Evolutionary conservation across 1,140 invertebrate species (phyloP).

Genomic region (Pygmarrhopalites habei): DNA sequence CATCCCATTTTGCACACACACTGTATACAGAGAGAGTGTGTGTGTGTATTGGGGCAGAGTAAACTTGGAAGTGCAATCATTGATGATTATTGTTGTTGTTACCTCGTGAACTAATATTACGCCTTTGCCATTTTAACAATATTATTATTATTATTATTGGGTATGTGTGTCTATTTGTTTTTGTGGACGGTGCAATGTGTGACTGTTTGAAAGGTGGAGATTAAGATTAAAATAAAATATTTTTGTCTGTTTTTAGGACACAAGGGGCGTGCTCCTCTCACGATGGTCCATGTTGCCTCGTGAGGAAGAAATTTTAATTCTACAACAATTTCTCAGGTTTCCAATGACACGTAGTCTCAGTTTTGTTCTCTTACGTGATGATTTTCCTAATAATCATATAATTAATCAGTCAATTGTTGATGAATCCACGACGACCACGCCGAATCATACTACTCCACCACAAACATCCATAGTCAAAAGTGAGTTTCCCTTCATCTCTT

Average conservation of each 20-base stretch:
- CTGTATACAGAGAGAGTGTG: no score
- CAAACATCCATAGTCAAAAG: conserved; percentile 15
- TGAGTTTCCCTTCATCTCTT: background rate
- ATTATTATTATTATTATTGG: no score
- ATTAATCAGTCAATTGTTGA: conserved; percentile 11
- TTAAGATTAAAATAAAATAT: no score
- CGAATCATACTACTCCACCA: conserved; percentile 11
- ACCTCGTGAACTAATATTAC: no score
- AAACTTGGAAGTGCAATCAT: no score
- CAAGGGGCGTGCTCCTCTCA: conserved; percentile 62
- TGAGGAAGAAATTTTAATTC: conserved; percentile 75
- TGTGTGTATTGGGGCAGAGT: no score
- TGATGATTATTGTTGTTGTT: no score
- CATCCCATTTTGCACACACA: no score
- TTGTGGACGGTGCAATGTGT: no score
- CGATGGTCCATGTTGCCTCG: conserved; percentile 73
- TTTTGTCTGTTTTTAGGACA: conserved; percentile 50
- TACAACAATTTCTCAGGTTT: conserved; percentile 79
- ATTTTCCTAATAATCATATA: conserved; percentile 30
- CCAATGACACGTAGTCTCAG: conserved; percentile 71
- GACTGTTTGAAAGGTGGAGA: no score
- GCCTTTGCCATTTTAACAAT: no score
- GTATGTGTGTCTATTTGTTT: background rate
- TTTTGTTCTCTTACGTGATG: conserved; percentile 36
- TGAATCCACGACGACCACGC: conserved; percentile 16